phyloP scores from a whole-genome alignment of 2,797 vertebrate genomes.

The Margarornis squamiger region DNA sequence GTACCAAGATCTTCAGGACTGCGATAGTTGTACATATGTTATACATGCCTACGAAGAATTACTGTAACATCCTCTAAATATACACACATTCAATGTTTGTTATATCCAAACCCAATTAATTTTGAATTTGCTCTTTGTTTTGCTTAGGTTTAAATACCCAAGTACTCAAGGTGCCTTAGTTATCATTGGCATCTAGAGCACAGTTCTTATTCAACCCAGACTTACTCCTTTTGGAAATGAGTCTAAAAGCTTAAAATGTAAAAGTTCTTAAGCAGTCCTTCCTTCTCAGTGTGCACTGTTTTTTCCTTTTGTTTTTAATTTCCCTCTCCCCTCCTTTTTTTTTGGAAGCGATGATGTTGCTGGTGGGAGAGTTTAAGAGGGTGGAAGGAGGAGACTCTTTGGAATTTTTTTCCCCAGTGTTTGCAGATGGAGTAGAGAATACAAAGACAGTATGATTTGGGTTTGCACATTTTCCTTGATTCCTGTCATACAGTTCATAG shows the following conservation, averaged over 20 bases:
- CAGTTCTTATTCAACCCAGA: background rate
- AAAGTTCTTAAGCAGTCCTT: background rate
- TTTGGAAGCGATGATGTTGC: background rate
- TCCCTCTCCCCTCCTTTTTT: background rate
- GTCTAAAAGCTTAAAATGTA: background rate
- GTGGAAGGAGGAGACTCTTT: background rate
- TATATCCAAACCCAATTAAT: too few species aligned
- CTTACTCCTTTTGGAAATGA: background rate
- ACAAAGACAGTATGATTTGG: background rate
- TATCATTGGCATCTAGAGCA: background rate
- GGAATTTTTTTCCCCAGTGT: background rate
- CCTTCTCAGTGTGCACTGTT: background rate
- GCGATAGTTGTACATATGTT: background rate
- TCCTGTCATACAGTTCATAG: background rate
- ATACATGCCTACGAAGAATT: background rate
- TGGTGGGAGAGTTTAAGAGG: background rate
- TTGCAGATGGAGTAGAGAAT: background rate
- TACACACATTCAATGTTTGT: background rate
- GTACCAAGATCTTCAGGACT: background rate
- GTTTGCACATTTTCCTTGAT: background rate
- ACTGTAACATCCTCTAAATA: background rate
- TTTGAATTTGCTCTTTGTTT: background rate
- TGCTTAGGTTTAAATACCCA: background rate
- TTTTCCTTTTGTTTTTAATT: background rate
- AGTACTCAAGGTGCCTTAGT: background rate